Evolutionary conservation across 2,113 vertebrate species (phyloP).

Genomic region (Pagrus major): DNA sequence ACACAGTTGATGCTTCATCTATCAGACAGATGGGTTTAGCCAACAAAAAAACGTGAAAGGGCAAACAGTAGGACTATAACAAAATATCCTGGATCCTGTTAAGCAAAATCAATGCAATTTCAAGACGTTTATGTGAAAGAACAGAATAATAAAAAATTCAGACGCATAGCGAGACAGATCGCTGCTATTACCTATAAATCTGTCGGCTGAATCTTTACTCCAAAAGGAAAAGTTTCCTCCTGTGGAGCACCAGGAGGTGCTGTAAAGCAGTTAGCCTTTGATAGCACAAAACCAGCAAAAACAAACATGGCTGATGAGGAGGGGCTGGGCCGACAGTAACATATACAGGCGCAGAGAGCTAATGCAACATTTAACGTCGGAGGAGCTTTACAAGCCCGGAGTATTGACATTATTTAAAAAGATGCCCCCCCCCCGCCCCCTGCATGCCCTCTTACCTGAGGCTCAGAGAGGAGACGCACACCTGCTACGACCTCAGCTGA

Average conservation of each 20-base stretch:
- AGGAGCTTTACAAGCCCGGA: conserved; percentile 58
- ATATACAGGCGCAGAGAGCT: conserved; percentile 62
- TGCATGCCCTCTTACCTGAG: conserved; percentile 54
- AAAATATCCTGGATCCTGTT: conserved; percentile 29
- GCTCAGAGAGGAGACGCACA: conserved; percentile 58
- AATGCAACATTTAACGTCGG: conserved; percentile 66
- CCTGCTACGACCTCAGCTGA: conserved; percentile 61
- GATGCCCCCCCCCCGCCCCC: conserved; percentile 17
- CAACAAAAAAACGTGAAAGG: conserved; percentile 36
- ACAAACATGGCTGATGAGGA: conserved; percentile 82
- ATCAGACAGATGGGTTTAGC: conserved; percentile 13
- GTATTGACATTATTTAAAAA: conserved; percentile 66
- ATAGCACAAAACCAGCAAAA: conserved; percentile 78
- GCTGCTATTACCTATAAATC: conserved; percentile 73
- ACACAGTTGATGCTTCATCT: conserved; percentile 42
- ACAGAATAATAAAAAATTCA: conserved; percentile 51
- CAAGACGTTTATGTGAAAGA: conserved; percentile 54
- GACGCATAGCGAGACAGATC: conserved; percentile 46
- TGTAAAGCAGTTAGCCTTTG: conserved; percentile 83
- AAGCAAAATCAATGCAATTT: conserved; percentile 20
- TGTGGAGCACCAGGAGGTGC: conserved; percentile 83
- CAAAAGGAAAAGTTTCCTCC: conserved; percentile 71
- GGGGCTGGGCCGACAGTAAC: conserved; percentile 59
- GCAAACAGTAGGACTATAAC: neutral
- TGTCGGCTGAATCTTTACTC: conserved; percentile 64